phyloP scores from a whole-genome alignment of 2,797 vertebrate genomes.

The Pipistrellus pipistrellus region DNA sequence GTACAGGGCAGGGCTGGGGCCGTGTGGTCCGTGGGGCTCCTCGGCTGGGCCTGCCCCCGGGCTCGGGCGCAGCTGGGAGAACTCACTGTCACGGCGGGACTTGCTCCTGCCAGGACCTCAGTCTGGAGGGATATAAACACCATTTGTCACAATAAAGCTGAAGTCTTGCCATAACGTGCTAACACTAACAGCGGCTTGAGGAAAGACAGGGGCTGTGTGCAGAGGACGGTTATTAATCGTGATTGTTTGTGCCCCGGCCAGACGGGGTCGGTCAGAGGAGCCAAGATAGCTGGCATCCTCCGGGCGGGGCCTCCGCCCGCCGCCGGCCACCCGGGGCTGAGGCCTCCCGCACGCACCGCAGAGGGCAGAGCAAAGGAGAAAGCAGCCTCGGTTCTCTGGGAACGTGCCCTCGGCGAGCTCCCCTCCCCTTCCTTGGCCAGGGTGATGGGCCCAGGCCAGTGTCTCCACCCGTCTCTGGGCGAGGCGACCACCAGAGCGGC shows the following conservation, averaged over 20 bases:
- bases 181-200: background rate
- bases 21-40: background rate
- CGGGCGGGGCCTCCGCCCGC: background rate
- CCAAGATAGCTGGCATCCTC: accelerated
- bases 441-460: background rate
- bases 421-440: background rate
- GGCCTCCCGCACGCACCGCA: background rate
- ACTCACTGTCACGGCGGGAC: accelerated
- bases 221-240: background rate
- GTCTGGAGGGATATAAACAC: background rate
- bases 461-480: too few species aligned
- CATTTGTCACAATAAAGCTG: background rate
- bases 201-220: background rate
- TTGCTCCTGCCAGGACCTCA: background rate
- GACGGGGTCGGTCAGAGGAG: background rate
- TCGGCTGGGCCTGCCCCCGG: accelerated
- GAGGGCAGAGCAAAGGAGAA: background rate
- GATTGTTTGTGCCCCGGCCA: background rate
- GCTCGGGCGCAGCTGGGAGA: background rate
- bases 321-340: too few species aligned
- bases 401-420: background rate
- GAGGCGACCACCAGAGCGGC: background rate
- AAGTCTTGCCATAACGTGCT: background rate
- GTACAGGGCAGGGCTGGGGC: background rate
- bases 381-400: background rate